These are phyloP conservation scores for Calameuta pallipes DNA, from an alignment of 2,888 invertebrate species.

Conservation along the genomic window DNA sequence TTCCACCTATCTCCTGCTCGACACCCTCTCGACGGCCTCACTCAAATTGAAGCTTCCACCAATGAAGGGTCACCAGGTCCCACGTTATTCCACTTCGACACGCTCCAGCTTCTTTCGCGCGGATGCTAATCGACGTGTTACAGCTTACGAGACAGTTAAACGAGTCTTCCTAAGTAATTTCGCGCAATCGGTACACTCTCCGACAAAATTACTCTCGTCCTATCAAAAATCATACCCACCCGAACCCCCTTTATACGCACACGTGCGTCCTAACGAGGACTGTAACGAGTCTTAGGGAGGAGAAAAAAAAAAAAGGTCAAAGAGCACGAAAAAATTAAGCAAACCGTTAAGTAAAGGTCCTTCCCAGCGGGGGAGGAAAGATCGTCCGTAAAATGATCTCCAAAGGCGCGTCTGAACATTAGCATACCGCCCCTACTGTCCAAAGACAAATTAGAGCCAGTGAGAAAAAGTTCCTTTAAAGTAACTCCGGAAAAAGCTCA, in stretches of 20 bases:
- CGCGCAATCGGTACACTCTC: background rate
- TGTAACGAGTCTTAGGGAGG: background rate
- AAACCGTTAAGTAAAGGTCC: background rate
- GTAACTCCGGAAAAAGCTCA: slow-evolving; percentile 24
- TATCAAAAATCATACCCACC: background rate
- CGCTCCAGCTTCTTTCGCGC: background rate
- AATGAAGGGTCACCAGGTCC: background rate
- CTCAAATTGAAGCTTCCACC: background rate
- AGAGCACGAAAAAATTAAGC: background rate
- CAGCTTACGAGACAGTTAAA: background rate
- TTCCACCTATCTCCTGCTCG: background rate
- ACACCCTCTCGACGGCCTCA: background rate
- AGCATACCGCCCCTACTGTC: slow-evolving; percentile 3
- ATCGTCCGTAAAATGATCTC: background rate
- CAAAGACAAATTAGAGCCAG: slow-evolving; percentile 16
- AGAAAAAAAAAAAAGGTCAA: background rate
- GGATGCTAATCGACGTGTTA: background rate
- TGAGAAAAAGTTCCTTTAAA: slow-evolving; percentile 13
- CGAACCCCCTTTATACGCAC: background rate
- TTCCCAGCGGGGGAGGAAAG: background rate
- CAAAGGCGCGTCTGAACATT: slow-evolving; percentile 3
- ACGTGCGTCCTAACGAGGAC: background rate
- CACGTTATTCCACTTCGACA: background rate
- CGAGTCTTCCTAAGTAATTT: background rate
- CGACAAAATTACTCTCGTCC: background rate